Base-by-base conservation (phyloP, 2,888 invertebrate genomes). In the Pandemis heparana region DNA sequence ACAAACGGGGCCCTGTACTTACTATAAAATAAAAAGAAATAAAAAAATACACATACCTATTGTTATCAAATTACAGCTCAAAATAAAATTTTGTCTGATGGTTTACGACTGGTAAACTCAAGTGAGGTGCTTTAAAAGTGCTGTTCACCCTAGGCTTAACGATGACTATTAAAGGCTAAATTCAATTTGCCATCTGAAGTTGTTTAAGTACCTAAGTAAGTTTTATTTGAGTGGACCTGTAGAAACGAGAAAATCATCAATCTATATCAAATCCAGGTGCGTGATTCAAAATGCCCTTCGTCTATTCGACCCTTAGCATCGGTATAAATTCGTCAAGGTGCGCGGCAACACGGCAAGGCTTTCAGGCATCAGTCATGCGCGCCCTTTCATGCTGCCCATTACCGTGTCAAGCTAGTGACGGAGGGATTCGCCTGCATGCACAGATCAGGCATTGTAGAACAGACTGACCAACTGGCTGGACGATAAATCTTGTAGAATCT, bases 381-480 rank as follows among this genome's bases (percentile, higher is more conserved):
- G 86, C 88, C 91, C 85, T 89, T 87, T 91, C 91, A 91, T 90
- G 92, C 90, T 92, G 88, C 86, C 91, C 92, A 92, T 93, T 93
- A 90, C 86, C 88, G 88, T 90, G 92, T 93, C 94, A 92, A 89
- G 88, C 80, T 92, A 65, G 71, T 67, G 75, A 75, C 67, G 66
- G 74, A 72, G 78, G 81, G 86, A 82, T 81, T 84, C 85, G 83
- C 80, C 79, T 79, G 81, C 76, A 63, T 84, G 85, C 82, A 67
- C 81, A 82, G 81, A 77, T 74, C 18, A 64, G 74, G 51, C 23
- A 64, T 16, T 43, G 16, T 38, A 64, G 69, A 73, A 10, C 23
- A 56, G 23, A 56, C 18, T 56, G 56, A 10, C 23, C 12, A 0
- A 23, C 12, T 56, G 23, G 5, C 10, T 6, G n/a, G n/a, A 4